phyloP scores from a whole-genome alignment of 2,888 invertebrate genomes.

The Apamea epomidion region DNA sequence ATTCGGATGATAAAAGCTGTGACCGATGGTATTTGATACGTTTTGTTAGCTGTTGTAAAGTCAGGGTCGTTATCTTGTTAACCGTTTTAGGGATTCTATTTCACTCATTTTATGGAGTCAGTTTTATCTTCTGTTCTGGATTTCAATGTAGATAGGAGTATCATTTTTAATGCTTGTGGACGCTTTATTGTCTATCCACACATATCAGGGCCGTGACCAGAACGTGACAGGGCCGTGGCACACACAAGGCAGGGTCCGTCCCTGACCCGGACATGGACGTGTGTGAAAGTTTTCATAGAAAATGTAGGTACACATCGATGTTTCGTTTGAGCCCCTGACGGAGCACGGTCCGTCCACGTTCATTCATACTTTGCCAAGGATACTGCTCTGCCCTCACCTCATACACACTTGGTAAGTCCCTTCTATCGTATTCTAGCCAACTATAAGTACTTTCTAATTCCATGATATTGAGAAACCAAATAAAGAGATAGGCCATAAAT shows the following conservation, averaged over 20 bases:
- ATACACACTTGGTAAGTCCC: background rate
- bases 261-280: no score
- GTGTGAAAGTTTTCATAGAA: no score
- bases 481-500: background rate
- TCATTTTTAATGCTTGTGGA: background rate
- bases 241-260: no score
- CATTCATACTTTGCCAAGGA: background rate
- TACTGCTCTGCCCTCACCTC: background rate
- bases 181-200: no score
- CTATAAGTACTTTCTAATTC: background rate
- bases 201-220: no score
- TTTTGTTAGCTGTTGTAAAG: conserved; percentile 39
- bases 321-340: no score
- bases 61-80: conserved; percentile 40
- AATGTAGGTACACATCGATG: no score
- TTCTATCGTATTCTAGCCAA: background rate
- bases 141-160: background rate
- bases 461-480: background rate
- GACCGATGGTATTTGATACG: conserved; percentile 65
- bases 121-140: background rate
- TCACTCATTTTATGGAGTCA: background rate
- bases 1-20: conserved; percentile 62
- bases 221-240: no score
- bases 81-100: conserved; percentile 16
- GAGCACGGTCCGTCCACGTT: no score